Evolutionary conservation across 2,888 invertebrate species (phyloP), one percentile per base, ranked within the genome.

Genomic region (Sinodicranocentrus sp.): DNA sequence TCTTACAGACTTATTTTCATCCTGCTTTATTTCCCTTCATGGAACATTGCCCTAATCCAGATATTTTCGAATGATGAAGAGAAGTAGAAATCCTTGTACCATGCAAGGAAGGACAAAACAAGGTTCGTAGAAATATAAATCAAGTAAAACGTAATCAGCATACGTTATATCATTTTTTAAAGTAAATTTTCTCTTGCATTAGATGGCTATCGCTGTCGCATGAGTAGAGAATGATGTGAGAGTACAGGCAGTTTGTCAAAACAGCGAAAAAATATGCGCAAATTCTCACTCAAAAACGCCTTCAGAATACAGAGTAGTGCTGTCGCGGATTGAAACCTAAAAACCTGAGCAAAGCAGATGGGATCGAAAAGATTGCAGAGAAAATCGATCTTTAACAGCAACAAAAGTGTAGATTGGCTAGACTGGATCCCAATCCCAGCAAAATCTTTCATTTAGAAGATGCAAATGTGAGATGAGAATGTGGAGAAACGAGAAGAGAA

Each of bases 401-500:
- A 33, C 5, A 33, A 33, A 33, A 33, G 33, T 33, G 33, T 33
- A 33, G 33, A 33, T 33, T 33, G 10, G 33, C 33, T n/a, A n/a
- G n/a, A 33, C 10, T 33, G 33, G 3, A 33, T 33, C 33, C 33
- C 33, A 33, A 33, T 33, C 33, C 33, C 33, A 33, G 33, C 33
- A 33, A n/a, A n/a, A 10, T 33, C 33, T 57, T 25, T 23, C 57
- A n/a, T 25, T 57, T 57, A 13, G 17, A 13, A 57, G 25, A 78
- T 78, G 77, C 77, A 68, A 78, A 78, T 78, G 39, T 23, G 2
- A 25, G n/a, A 63, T n/a, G 19, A 28, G n/a, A 23, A 26, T 54
- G 65, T 8, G 13, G 57, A 65, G 65, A 65, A 67, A 76, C 65
- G 52, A 76, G 76, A 76, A 52, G 63, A 44, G 57, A 52, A 65